phyloP scores from a whole-genome alignment of 2,888 invertebrate genomes.

The Noctuana brunneofusca region DNA sequence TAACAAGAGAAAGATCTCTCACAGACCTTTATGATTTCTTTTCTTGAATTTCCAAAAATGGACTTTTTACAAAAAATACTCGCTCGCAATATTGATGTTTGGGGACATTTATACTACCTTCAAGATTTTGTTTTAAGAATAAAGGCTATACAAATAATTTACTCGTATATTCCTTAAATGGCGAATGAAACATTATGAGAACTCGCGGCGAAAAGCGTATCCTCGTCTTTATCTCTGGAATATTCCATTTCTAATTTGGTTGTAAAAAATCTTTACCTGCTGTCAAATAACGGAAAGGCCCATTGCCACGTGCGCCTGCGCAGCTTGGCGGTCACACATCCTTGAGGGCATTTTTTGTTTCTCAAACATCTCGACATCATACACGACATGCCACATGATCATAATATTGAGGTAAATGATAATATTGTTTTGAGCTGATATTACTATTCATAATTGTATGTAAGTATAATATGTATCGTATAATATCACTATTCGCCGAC shows the following conservation, averaged over 20 bases:
- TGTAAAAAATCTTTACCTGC: slow-evolving; percentile 78
- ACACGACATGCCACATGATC: slow-evolving; percentile 28
- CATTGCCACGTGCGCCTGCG: slow-evolving; percentile 76
- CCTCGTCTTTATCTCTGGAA: slow-evolving; percentile 48
- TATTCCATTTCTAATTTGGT: slow-evolving; percentile 65
- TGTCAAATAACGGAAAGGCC: slow-evolving; percentile 73
- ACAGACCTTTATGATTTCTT: no score
- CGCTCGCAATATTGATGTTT: no score
- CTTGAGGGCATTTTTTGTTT: slow-evolving; percentile 32
- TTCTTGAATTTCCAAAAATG: no score
- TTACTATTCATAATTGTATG: no score
- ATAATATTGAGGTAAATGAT: slow-evolving; percentile 31
- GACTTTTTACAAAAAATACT: no score
- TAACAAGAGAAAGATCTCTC: not conserved
- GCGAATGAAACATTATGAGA: no score
- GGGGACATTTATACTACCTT: no score
- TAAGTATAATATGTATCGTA: no score
- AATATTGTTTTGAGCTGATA: slow-evolving; percentile 19
- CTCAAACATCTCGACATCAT: slow-evolving; percentile 21
- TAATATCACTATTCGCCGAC: not conserved
- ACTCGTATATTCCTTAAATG: no score
- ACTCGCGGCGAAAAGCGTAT: slow-evolving; percentile 48
- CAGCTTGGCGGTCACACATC: slow-evolving; percentile 56
- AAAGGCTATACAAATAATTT: no score
- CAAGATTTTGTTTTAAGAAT: no score